Evolutionary conservation across 2,113 vertebrate species (phyloP), one percentile per base, ranked within the genome.

Genomic region (Pterocles gutturalis): DNA sequence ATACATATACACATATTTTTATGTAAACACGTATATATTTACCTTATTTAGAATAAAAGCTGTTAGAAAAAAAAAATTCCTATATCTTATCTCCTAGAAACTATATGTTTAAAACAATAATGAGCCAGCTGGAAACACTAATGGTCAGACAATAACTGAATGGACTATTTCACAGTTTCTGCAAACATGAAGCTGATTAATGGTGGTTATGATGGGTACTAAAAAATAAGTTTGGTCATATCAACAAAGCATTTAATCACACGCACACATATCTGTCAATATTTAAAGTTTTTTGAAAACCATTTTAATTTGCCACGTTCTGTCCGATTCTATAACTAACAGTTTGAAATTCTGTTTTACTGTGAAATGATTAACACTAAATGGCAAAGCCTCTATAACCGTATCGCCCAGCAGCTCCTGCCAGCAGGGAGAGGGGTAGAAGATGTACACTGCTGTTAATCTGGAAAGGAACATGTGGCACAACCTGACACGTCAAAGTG

Each of bases 71-170:
- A 77, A 87, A 66, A 18, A 7, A 88, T 34, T 87, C 66, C 49
- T 60, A 9, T n/a, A 28, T 79, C 48, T 66, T 89, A 18, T 53
- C 41, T 91, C 71, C 60, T 77, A 88, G 66, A 90, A 88, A 86
- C 33, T 83, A 28, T 66, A 72, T 31, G n/a, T n/a, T 87, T 61
- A 73, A 95, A 95, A 57, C 41, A 84, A 80, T 54, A 78, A 89
- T 11, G 7, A 93, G 54, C 51, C 76, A 95, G 43, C 33, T 88
- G 76, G 54, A 65, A 95, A 92, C 11, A 54, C n/a, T 36, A 94
- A 46, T 5, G 4, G 66, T 86, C 76, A 93, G 36, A 79, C 29
- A 62, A 53, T 26, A 85, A 90, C 21, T 29, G 48, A 66, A 64
- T 22, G 16, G 80, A 79, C 38, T 79, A 3, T 73, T 96, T 72